Evolutionary conservation across 2,797 vertebrate species (phyloP), one percentile per base, ranked within the genome.

Genomic region (Crocodylus rhombifer): DNA sequence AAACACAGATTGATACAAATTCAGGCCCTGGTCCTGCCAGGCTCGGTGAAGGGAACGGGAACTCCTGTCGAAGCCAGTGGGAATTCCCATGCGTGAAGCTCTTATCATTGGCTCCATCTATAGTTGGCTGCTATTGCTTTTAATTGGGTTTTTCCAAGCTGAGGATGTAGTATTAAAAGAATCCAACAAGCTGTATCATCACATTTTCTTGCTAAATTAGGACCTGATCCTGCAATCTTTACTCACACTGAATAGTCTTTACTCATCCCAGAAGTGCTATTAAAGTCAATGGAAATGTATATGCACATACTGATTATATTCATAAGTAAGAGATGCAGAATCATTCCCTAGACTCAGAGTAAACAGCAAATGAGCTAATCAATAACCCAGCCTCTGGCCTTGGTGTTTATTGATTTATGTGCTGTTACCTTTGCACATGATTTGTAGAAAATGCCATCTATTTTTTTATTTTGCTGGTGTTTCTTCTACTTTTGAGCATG

Each of bases 351-450:
- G 67, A 6, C 84, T 28, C 56, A 78, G 91, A 91, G 82, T 88
- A 87, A 92, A 90, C 69, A 90, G 82, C 86, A 84, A 30, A 90
- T 84, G 77, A 94, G 69, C 91, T 90, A 94, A 96, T 96, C 94
- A 90, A 89, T 96, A 96, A 92, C 85, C 65, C 26, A 75, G 74
- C 76, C 80, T 91, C 93, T 95, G 94, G 51, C 93, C 94, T 95
- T 89, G 90, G 65, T 81, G 80, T 79, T 62, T 80, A 91, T 96
- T 92, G 94, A 95, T 89, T 93, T 88, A 83, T 60, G 85, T 76
- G 57, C 74, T 20, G 93, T 95, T 95, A 97, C 90, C 92, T 95
- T 95, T 96, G 94, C 74, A 86, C 80, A 56, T 11, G 77, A 79
- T 80, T 91, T 82, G 79, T 42, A 58, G 85, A 71, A 87, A 92